Conservation (phyloP, 2,888 invertebrate genomes). For the Diplazon laetatorius region DNA sequence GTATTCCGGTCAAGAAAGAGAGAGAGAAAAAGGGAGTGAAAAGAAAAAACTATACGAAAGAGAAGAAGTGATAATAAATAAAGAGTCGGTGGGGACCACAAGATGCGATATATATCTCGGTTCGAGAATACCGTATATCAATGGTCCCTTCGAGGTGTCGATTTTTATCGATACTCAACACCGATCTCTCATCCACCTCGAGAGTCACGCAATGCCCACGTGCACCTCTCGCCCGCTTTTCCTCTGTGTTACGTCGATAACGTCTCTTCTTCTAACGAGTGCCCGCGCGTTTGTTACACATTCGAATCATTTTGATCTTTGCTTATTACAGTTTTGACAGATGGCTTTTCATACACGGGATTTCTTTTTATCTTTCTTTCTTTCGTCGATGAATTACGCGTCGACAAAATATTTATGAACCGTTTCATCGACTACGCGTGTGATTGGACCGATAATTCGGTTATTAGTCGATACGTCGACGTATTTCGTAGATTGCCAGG, state of each 20-base stretch:
- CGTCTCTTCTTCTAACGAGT: conserved; percentile 7
- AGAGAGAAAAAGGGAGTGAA: conserved; percentile 46
- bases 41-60: conserved; percentile 36
- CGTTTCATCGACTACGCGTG: not conserved
- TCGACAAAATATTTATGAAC: conserved; percentile 4
- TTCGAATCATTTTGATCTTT: no score
- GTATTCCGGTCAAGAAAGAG: conserved; percentile 40
- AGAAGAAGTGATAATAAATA: conserved; percentile 40
- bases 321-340: conserved; percentile 11
- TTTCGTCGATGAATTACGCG: conserved; percentile 1
- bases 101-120: conserved; percentile 42
- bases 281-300: not conserved
- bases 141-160: conserved; percentile 52
- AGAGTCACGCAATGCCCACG: conserved; percentile 44
- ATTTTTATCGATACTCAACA: conserved; percentile 75
- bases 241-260: not conserved
- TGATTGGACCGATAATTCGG: conserved; percentile 37
- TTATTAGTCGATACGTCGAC: conserved; percentile 5
- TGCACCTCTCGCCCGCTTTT: not conserved
- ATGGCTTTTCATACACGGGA: conserved; percentile 2
- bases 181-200: conserved; percentile 60
- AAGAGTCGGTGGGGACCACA: conserved; percentile 42
- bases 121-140: conserved; percentile 3
- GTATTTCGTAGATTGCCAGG: conserved; percentile 17
- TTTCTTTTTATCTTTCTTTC: conserved; percentile 4